These are phyloP conservation scores for Aphaenogaster ashmeadi DNA, from an alignment of 1,140 invertebrate species.

Conservation along the genomic window DNA sequence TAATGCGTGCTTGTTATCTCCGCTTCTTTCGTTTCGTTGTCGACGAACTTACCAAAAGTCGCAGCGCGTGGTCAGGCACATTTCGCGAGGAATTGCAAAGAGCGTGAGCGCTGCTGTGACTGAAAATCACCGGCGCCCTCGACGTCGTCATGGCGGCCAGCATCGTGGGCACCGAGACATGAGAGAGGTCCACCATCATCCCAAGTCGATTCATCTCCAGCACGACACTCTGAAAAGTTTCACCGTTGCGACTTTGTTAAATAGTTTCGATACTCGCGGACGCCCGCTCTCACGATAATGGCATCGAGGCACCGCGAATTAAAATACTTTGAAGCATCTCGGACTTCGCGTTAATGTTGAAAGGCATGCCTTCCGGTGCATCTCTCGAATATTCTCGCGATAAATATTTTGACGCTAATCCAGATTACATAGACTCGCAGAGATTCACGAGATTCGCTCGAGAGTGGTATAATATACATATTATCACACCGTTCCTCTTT, in stretches of 20 bases:
- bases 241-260: not conserved
- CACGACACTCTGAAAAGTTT: conserved; percentile 90
- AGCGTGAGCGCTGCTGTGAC: conserved; percentile 94
- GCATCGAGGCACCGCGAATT: not conserved
- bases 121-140: conserved; percentile 95
- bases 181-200: conserved; percentile 97
- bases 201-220: conserved; percentile 95
- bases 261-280: conserved; percentile 11
- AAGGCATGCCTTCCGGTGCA: not conserved
- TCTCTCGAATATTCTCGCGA: conserved; percentile 7
- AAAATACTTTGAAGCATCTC: conserved; percentile 15
- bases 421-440: conserved; percentile 51
- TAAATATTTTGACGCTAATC: conserved; percentile 12
- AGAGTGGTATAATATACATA: not conserved
- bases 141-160: conserved; percentile 92
- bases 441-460: not conserved
- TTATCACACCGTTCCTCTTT: not conserved
- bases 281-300: conserved; percentile 27
- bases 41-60: conserved; percentile 91
- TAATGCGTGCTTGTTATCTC: not conserved
- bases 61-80: conserved; percentile 94
- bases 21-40: not conserved
- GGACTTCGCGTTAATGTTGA: conserved; percentile 23
- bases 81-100: conserved; percentile 95
- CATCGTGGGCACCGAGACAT: conserved; percentile 94